Base-by-base conservation (phyloP, 2,797 vertebrate genomes). In the Hyperoplus immaculatus region DNA sequence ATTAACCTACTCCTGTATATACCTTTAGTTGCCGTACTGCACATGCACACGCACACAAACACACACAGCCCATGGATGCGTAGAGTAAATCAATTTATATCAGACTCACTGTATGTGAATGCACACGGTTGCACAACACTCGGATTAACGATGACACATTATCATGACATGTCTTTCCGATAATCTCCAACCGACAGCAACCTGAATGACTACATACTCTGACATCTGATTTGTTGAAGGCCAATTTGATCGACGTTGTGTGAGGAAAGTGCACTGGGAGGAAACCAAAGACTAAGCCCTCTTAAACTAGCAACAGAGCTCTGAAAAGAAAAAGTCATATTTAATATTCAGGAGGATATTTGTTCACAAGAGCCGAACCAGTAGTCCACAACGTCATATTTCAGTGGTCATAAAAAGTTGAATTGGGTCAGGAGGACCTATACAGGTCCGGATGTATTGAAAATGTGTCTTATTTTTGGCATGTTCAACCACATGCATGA, bases 171-270 rank as follows among this genome's bases (percentile, higher is more conserved):
- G 29, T 42, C 15, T 76, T 50, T 79, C 49, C 69, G 49, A 66
- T 83, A 67, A 86, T 77, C 80, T 62, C 59, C 41, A 70, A 62
- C 85, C 60, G 80, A 63, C 81, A 82, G 63, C 66, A 91, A 88
- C 88, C 86, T 83, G 88, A 83, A 75, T 41, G 72, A 78, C 88
- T 15, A 29, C 89, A 88, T 84, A 63, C n/a, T 86, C 59, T 73
- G n/a, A 83, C 75, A 88, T 91, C 63, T 67, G 86, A 92, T 85
- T 80, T 62, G 81, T 72, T 70, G 60, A 84, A 74, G 80, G 87
- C 63, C 29, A 73, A 83, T 79, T 70, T 87, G 81, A 81, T 88
- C 78, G 72, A 6, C 15, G 3, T 87, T 85, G 72, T 90, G 85
- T 62, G 75, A 83, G 64, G 68, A 1, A 6, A 54, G 14, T 49